phyloP scores from a whole-genome alignment of 2,797 vertebrate species.

The Graptemys geographica region DNA sequence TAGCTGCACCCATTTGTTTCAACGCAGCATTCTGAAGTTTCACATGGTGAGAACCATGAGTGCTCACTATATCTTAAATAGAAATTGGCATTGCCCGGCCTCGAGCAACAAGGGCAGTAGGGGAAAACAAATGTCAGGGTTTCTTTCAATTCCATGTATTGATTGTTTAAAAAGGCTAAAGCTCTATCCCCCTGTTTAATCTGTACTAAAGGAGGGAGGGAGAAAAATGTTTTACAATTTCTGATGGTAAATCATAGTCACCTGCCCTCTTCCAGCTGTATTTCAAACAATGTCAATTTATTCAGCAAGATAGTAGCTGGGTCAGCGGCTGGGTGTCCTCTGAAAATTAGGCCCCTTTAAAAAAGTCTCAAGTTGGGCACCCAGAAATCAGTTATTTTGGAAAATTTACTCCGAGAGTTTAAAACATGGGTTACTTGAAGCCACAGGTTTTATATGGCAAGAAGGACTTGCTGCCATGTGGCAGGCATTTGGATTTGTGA shows the following conservation, averaged over 20 bases:
- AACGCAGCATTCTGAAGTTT: neutral
- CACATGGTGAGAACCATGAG: neutral
- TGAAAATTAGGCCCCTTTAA: neutral
- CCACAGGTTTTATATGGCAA: neutral
- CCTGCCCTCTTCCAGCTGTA: neutral
- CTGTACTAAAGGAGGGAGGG: neutral
- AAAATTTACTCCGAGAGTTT: neutral
- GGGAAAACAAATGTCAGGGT: neutral
- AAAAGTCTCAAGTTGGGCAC: neutral
- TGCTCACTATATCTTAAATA: neutral
- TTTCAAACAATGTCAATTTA: neutral
- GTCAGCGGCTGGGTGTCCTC: neutral
- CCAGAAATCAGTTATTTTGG: neutral
- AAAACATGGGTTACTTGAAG: neutral
- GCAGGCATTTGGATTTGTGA: neutral
- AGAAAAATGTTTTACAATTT: neutral
- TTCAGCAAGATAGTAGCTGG: neutral
- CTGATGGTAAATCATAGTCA: neutral
- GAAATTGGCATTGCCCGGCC: neutral
- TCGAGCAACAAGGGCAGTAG: neutral
- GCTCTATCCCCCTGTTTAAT: neutral
- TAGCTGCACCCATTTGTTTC: slow-evolving; percentile 7
- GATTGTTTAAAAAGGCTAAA: neutral
- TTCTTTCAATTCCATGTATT: neutral
- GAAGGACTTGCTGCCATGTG: neutral